Conservation (phyloP, 2,888 invertebrate species). For the Chymomyza procnemis region DNA sequence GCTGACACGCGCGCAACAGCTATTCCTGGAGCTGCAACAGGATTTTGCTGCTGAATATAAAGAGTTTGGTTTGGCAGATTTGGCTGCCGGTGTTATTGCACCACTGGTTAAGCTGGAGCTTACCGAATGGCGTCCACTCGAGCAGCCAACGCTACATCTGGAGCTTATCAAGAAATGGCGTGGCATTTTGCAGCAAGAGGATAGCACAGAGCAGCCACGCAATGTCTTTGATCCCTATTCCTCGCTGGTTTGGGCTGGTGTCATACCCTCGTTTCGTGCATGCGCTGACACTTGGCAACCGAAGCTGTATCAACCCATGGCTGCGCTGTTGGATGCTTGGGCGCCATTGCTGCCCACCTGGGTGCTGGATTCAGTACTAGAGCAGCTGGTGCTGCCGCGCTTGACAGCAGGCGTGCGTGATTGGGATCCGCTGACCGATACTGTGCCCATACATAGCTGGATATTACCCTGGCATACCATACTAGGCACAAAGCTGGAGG, state of each 20-base stretch:
- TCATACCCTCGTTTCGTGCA: constrained; percentile 88
- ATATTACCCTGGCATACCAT: constrained; percentile 96
- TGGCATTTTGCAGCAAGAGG: constrained; percentile 79
- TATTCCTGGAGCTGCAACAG: constrained; percentile 79
- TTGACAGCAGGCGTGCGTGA: constrained; percentile 86
- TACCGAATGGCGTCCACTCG: constrained; percentile 88
- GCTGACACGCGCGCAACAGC: constrained; percentile 78
- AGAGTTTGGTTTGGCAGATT: constrained; percentile 88
- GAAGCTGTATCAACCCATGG: constrained; percentile 87
- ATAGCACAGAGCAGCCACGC: constrained; percentile 55
- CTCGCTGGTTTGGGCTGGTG: constrained; percentile 90
- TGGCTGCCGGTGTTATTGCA: constrained; percentile 90
- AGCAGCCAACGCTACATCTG: constrained; percentile 83
- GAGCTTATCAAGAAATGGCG: constrained; percentile 86
- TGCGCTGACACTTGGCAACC: constrained; percentile 88
- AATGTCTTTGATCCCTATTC: constrained; percentile 85
- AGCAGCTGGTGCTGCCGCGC: constrained; percentile 89
- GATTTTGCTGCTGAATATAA: constrained; percentile 88
- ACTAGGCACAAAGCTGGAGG: constrained; percentile 82
- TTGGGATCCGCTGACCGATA: constrained; percentile 98
- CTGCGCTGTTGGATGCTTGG: constrained; percentile 90
- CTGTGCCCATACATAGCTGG: constrained; percentile 97
- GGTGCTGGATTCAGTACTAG: constrained; percentile 89
- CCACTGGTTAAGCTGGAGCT: constrained; percentile 89
- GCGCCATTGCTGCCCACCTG: constrained; percentile 87